Evolutionary conservation across 2,113 vertebrate genomes (phyloP), one percentile per base, ranked within the genome.

Genomic region (Alligator mississippiensis): DNA sequence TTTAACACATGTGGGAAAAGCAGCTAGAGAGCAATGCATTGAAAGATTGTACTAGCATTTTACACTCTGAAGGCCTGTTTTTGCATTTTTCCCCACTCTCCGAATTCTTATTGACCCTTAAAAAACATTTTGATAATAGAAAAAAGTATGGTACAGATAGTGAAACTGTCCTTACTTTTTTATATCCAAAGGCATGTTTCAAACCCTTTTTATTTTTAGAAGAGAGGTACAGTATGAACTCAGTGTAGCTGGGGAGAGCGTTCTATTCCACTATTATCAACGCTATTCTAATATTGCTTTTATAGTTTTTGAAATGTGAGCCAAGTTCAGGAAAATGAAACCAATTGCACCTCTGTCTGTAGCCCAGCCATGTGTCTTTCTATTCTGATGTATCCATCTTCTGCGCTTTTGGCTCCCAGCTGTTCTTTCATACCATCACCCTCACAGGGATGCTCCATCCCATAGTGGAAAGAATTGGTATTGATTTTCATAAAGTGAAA

Each of bases 21-120:
- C 0, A 0, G 66, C 16, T 0, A 0, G 5, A 10, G 6, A 72
- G 6, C 38, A 86, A 5, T 5, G 11, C 75, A 79, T 89, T 22
- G 60, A 27, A 85, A 89, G 63, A 21, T 10, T 93, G 77, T 47
- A 13, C 61, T 13, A 78, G 1, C 17, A 3, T 72, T 90, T 89
- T 87, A 25, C 1, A 25, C n/a, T 63, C 68, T 24, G 72, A 57
- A 83, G 72, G 2, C 12, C 13, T 54, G 4, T 15, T 34, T 90
- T 86, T 90, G 12, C 2, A 68, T 25, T 81, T 88, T 11, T 28
- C 16, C 55, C 8, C 58, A 27, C 5, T n/a, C 24, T 14, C 24
- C 14, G 11, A 80, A 30, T 7, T 38, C 88, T 30, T 60, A 13
- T 74, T 15, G 16, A 62, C 25, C 87, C 86, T 80, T 14, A 59